Percentiles rank a stretch among this genome's conserved stretches.
Evolutionary conservation across 2,113 vertebrate species (phyloP).

Genomic region (Plectropomus leopardus): DNA sequence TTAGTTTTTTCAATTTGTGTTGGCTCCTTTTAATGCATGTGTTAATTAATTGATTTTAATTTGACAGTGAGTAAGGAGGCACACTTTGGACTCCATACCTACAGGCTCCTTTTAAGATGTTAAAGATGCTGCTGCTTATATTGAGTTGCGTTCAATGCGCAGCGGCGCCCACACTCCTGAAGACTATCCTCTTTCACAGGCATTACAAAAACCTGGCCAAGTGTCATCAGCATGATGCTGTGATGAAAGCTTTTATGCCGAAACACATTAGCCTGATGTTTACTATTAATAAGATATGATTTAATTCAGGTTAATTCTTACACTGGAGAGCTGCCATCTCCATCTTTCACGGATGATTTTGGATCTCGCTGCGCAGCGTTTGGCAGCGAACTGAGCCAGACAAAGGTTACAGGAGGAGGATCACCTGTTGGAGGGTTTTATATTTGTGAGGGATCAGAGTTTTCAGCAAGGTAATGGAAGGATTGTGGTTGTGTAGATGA

Average conservation of each 20-base stretch:
- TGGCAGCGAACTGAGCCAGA: constrained; percentile 32
- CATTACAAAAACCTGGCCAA: constrained; percentile 22
- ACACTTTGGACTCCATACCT: background rate
- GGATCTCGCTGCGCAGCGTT: constrained; percentile 6
- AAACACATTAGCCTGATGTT: constrained; percentile 49
- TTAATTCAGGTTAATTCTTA: constrained; percentile 51
- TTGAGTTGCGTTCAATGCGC: background rate
- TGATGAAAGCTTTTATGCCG: constrained; percentile 6
- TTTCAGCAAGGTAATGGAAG: background rate
- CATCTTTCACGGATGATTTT: background rate
- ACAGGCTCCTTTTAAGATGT: background rate
- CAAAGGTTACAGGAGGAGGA: background rate
- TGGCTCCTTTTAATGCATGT: background rate
- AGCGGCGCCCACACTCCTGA: background rate
- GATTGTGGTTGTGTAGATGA: background rate
- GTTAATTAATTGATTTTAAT: background rate
- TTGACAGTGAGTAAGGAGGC: background rate
- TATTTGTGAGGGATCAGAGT: constrained; percentile 11
- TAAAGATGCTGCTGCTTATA: background rate
- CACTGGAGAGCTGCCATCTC: constrained; percentile 38
- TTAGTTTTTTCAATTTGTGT: background rate
- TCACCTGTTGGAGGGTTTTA: constrained; percentile 12
- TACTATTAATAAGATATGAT: constrained; percentile 34
- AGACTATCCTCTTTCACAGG: background rate
- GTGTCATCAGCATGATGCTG: background rate